Evolutionary conservation across 2,888 invertebrate species (phyloP), one percentile per base, ranked within the genome.

Genomic region (Nephrotoma flavescens): DNA sequence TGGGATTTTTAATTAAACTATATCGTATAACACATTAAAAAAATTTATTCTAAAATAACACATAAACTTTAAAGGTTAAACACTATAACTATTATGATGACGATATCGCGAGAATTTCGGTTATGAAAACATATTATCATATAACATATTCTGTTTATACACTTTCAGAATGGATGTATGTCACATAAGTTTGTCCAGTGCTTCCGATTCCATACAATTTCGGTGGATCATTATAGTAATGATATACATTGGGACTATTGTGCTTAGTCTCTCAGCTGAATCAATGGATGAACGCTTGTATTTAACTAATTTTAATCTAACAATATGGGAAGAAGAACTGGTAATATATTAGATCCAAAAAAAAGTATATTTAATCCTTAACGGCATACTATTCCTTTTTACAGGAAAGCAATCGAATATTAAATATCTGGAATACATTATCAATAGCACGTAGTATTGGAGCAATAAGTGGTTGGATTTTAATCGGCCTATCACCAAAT

Each of bases 391-490:
- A 41, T 9, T 15, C 47, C 42, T 85, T 42, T 71, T 90, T 89
- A 83, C 88, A 91, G 93, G 90, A 93, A 87, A 92, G 92, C 87
- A 90, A 90, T 88, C 90, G 90, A 87, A 92, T 93, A 87, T 89
- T 93, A 86, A 91, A 90, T 47, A 91, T 92, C 5, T 93, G 93
- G 93, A 93, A 92, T 87, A 92, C 92, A 88, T 89, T 93, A 88
- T 93, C 93, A 85, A 90, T 93, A 87, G 93, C 93, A 89, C 91
- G 93, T 84, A 92, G 93, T 87, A 90, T 93, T 88, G 91, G 93
- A 86, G 93, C 93, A 45, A 92, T 93, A 87, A 90, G 92, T 47
- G 93, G 93, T 42, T 93, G 93, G 93, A 91, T 93, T 84, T 91
- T 93, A 89, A 91, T 93, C 71, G 93, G 93, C 1, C 89, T 93